phyloP scores from a whole-genome alignment of 2,113 vertebrate genomes.

The Aegypius monachus region DNA sequence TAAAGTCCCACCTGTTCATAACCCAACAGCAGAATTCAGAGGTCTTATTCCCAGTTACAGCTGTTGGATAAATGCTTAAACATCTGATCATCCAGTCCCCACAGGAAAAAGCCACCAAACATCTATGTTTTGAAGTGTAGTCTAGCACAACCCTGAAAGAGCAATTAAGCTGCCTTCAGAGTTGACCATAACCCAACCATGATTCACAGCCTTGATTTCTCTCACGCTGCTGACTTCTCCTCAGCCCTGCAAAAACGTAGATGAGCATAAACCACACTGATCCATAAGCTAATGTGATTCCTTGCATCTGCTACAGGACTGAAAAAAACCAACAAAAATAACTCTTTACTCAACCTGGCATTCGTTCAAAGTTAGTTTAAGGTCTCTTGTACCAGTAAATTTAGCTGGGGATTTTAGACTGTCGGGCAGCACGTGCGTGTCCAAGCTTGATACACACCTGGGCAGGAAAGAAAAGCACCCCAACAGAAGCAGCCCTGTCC shows the following conservation, averaged over 20 bases:
- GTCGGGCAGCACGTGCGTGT: accelerated
- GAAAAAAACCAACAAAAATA: accelerated
- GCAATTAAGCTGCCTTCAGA: neutral
- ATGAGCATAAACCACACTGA: neutral
- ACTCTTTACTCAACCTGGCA: neutral
- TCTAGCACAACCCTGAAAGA: neutral
- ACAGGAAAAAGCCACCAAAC: neutral
- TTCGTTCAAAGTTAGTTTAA: neutral
- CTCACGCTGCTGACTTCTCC: neutral
- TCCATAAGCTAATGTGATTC: neutral
- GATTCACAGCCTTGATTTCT: neutral
- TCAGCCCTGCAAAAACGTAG: neutral
- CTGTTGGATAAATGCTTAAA: neutral
- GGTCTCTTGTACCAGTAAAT: neutral
- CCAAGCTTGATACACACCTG: neutral
- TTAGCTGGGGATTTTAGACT: neutral
- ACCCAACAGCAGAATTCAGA: neutral
- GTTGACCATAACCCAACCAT: neutral
- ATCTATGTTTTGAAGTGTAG: neutral
- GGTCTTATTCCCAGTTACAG: neutral
- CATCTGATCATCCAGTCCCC: neutral
- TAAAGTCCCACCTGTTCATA: neutral
- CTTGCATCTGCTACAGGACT: neutral
- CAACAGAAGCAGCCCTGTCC: neutral
- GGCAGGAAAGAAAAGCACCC: neutral